Base-by-base conservation (phyloP, 1,140 invertebrate species). In the Aethina tumida region DNA sequence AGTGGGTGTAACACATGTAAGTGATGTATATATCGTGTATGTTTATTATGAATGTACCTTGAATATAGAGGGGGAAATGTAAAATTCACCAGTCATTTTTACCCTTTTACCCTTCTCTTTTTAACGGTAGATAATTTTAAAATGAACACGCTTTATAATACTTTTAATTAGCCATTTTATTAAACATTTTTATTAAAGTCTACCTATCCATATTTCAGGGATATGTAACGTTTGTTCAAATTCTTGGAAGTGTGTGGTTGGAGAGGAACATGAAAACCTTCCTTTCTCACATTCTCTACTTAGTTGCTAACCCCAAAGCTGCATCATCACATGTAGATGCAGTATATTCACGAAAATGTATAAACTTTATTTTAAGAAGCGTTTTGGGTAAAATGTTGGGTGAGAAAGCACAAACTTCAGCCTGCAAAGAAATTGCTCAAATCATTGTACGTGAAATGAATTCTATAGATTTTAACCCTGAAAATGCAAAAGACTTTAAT, bases 331-430 rank as follows among this genome's bases (percentile, higher is more conserved):
- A 98, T 59, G 88, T 97, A 4, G 96, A 99, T 65, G 92, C 92
- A 18, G 92, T 99, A 3, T 97, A 97, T 64, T 96, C 93, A 1
- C 71, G 96, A 44, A 96, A 97, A 65, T 99, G 96, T 62, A 86
- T 99, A 27, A 89, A 85, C 56, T 99, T 96, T 59, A 94, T 99
- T 53, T 68, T 98, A 25, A 73, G 90, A 21, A 83, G 87, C 38
- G 81, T 91, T 2, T 71, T 98, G 19, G 94, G 95, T 4, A 84
- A 86, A 59, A 81, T 97, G 71, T 71, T 99, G 1, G 84, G 91
- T 0, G 96, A 99, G 68, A 95, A 95, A 55, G 91, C 93, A 28
- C 96, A 99, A 67, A 81, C 89, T 24, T 84, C 84, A 5, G 95
- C 94, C 5, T 90, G 89, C 49, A 94, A 95, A 62, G 92, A 97